Evolutionary conservation across 2,797 vertebrate genomes (phyloP).

Genomic region (Fundulus diaphanus): DNA sequence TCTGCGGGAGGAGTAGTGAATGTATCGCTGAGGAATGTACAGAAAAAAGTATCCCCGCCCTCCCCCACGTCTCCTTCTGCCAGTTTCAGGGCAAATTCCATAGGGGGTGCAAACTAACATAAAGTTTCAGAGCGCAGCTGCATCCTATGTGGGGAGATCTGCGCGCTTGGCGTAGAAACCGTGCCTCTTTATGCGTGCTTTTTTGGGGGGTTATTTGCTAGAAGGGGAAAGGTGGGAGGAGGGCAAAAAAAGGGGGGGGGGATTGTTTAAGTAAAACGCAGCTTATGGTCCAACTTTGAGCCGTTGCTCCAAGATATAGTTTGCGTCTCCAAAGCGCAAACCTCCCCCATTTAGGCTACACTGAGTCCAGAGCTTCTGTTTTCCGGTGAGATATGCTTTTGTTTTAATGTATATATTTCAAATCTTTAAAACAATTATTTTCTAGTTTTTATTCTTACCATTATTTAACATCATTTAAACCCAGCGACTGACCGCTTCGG

Average conservation of each 20-base stretch:
- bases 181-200: background rate
- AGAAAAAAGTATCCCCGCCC: conserved; percentile 77
- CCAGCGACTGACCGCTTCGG: conserved; percentile 46
- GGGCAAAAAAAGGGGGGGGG: background rate
- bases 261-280: conserved; percentile 63
- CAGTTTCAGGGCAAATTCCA: conserved; percentile 66
- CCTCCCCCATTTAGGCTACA: conserved; percentile 48
- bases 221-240: background rate
- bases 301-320: conserved; percentile 60
- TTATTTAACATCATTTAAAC: conserved; percentile 21
- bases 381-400: conserved; percentile 73
- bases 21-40: conserved; percentile 80
- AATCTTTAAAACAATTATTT: conserved; percentile 28
- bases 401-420: conserved; percentile 25
- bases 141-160: conserved; percentile 54
- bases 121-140: conserved; percentile 68
- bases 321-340: conserved; percentile 50
- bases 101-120: conserved; percentile 71
- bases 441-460: conserved; percentile 32
- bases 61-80: conserved; percentile 50
- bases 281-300: conserved; percentile 62
- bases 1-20: conserved; percentile 67
- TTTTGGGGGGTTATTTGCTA: background rate
- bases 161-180: conserved; percentile 38
- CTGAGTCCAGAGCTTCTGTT: conserved; percentile 63